These are phyloP conservation scores for Drosophila baimaii DNA, from an alignment of 1,140 invertebrate species.

Conservation along the genomic window DNA sequence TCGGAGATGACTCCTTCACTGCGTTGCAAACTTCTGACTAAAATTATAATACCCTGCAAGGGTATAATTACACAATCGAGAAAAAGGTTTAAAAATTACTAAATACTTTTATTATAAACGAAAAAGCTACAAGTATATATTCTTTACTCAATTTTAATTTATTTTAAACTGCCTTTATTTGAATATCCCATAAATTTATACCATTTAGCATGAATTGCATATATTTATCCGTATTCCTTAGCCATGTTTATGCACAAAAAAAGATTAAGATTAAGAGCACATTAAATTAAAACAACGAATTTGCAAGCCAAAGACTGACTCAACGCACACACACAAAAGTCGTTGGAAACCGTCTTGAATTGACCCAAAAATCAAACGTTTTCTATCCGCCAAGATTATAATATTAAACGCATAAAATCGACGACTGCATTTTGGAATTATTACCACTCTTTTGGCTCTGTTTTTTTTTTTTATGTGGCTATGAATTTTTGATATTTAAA, in stretches of 20 bases:
- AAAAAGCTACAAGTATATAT: not conserved
- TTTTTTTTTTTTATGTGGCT: slow-evolving; percentile 1
- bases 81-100: not conserved
- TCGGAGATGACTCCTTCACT: too few relatives aligned
- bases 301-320: not conserved
- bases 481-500: not conserved
- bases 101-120: rapidly evolving
- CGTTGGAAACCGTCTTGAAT: slow-evolving; percentile 5
- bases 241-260: too few relatives aligned
- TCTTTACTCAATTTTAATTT: not conserved
- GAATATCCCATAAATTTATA: not conserved
- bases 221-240: too few relatives aligned
- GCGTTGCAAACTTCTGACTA: too few relatives aligned
- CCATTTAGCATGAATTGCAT: not conserved
- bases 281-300: not conserved
- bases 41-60: too few relatives aligned
- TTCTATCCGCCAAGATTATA: slow-evolving; percentile 2
- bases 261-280: not conserved
- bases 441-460: not conserved
- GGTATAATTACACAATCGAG: not conserved
- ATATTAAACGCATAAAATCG: slow-evolving; percentile 12
- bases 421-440: slow-evolving; percentile 2
- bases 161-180: not conserved
- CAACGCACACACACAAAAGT: not conserved
- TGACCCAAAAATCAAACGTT: slow-evolving; percentile 3